Evolutionary conservation across 2,113 vertebrate genomes (phyloP).

Genomic region (Xenopus borealis): DNA sequence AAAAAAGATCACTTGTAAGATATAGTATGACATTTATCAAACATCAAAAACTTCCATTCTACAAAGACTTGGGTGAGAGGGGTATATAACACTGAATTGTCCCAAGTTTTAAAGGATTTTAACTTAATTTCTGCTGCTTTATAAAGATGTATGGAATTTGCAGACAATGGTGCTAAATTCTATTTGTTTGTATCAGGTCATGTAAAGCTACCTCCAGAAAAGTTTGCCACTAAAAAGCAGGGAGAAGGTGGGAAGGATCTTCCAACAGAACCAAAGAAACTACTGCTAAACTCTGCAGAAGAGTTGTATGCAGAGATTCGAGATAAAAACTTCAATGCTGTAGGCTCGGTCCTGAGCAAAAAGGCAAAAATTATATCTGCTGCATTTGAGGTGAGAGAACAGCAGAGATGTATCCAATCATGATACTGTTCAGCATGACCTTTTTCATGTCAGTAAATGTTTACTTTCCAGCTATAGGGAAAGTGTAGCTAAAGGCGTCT

Average conservation of each 20-base stretch:
- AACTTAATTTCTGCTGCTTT: no score
- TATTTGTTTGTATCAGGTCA: conserved; percentile 66
- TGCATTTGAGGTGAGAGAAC: conserved; percentile 84
- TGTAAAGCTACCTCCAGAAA: conserved; percentile 94
- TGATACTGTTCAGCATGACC: not conserved
- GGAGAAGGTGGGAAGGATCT: conserved; percentile 87
- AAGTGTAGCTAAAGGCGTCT: no score
- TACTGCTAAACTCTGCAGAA: conserved; percentile 94
- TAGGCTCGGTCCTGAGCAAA: conserved; percentile 93
- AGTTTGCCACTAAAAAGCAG: conserved; percentile 91
- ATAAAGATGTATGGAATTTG: no score
- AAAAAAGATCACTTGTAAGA: no score
- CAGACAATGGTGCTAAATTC: no score
- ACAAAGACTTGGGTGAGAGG: no score
- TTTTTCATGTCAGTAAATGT: no score
- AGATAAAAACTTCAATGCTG: conserved; percentile 97
- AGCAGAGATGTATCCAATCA: not conserved
- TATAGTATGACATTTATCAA: no score
- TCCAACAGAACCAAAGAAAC: conserved; percentile 90
- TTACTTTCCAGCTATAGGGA: no score
- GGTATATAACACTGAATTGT: no score
- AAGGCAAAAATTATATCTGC: conserved; percentile 97
- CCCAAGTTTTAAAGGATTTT: no score
- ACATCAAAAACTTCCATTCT: no score
- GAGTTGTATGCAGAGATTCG: conserved; percentile 95